Conservation (phyloP, 2,113 vertebrate species). For the Rhodinocichla rosea region DNA sequence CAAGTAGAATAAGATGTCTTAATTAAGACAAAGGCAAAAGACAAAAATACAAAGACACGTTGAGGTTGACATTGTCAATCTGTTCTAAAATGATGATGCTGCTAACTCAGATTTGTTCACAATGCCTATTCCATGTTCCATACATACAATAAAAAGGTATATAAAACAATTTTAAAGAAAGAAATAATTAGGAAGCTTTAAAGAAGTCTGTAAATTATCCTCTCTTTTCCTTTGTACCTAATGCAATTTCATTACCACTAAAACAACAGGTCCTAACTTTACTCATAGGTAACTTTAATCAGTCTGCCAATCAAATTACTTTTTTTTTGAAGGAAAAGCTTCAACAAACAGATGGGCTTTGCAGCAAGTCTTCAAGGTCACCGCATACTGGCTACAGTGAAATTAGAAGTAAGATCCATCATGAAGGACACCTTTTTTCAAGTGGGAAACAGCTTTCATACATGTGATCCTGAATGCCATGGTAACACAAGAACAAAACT, state of each 20-base stretch:
- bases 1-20: neutral
- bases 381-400: neutral
- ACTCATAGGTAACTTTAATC: neutral
- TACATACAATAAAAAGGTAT: neutral
- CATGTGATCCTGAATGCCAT: conserved; percentile 19
- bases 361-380: conserved; percentile 30
- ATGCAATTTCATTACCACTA: neutral
- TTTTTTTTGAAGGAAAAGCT: neutral
- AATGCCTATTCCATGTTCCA: neutral
- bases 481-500: neutral
- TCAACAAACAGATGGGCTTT: conserved; percentile 30
- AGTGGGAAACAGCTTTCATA: conserved; percentile 16
- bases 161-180: neutral
- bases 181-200: neutral
- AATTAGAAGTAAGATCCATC: conserved; percentile 7
- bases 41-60: neutral
- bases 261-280: neutral
- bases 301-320: neutral
- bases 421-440: conserved; percentile 14
- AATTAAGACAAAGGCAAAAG: neutral
- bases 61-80: neutral
- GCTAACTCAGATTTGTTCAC: neutral
- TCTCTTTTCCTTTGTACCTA: neutral
- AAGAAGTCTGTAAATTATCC: neutral
- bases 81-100: neutral